Evolutionary conservation across 2,113 vertebrate species (phyloP).

Genomic region (Pteropus alecto): DNA sequence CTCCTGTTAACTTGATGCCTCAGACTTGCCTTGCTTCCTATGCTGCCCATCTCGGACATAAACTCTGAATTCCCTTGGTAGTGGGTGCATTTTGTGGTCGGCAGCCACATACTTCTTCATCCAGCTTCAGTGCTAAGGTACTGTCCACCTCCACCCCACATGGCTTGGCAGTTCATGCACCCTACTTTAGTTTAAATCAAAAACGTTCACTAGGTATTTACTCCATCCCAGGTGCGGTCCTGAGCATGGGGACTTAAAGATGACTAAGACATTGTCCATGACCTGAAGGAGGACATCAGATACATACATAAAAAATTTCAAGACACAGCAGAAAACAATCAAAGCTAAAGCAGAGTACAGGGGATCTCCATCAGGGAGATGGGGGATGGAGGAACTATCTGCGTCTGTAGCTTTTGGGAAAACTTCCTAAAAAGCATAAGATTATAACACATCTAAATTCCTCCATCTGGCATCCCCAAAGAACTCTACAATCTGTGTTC

Average conservation of each 20-base stretch:
- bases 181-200: neutral
- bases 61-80: neutral
- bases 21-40: neutral
- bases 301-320: neutral
- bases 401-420: neutral
- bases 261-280: neutral
- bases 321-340: neutral
- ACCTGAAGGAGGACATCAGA: neutral
- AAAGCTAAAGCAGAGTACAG: neutral
- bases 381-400: neutral
- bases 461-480: neutral
- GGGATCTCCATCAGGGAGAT: neutral
- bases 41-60: fast-evolving
- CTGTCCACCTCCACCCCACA: neutral
- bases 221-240: neutral
- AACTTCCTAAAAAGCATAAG: neutral
- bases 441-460: neutral
- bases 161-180: neutral
- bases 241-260: neutral
- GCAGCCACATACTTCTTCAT: neutral
- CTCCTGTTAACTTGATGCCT: neutral
- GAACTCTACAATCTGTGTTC: neutral
- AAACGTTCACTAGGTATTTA: neutral
- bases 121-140: neutral
- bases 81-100: neutral